A percentile compares a stretch with the other conserved stretches of the same genome.
Evolutionary conservation across 1,140 invertebrate species (phyloP).

Genomic region (Aphis craccivora): DNA sequence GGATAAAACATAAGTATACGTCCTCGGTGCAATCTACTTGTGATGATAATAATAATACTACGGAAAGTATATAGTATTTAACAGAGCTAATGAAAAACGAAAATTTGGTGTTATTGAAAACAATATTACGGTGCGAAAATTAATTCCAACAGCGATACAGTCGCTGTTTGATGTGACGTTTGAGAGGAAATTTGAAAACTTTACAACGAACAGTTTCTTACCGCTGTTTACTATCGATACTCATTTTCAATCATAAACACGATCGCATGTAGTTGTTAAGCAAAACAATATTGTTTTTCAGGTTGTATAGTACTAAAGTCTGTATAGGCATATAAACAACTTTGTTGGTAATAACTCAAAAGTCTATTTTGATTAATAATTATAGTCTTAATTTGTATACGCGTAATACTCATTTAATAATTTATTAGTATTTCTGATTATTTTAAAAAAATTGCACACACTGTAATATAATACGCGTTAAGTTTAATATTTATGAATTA

Average conservation of each 20-base stretch:
- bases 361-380: not conserved
- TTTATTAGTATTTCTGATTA: not conserved
- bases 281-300: not conserved
- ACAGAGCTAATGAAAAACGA: not conserved
- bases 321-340: not conserved
- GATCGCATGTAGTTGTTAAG: not conserved
- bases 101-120: not conserved
- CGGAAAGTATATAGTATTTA: not conserved
- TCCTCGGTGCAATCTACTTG: not conserved
- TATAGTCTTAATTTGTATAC: not conserved
- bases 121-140: not conserved
- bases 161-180: not conserved
- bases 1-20: not conserved
- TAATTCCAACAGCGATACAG: not conserved
- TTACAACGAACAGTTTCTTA: not conserved
- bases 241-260: not conserved
- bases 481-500: not conserved
- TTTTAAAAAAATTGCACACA: not conserved
- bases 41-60: not conserved
- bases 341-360: not conserved
- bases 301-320: not conserved
- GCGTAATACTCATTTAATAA: not conserved
- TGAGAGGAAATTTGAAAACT: conserved; percentile 15
- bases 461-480: not conserved
- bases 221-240: not conserved